Base-by-base conservation (phyloP, 2,797 vertebrate genomes). In the Hydrolagus colliei region DNA sequence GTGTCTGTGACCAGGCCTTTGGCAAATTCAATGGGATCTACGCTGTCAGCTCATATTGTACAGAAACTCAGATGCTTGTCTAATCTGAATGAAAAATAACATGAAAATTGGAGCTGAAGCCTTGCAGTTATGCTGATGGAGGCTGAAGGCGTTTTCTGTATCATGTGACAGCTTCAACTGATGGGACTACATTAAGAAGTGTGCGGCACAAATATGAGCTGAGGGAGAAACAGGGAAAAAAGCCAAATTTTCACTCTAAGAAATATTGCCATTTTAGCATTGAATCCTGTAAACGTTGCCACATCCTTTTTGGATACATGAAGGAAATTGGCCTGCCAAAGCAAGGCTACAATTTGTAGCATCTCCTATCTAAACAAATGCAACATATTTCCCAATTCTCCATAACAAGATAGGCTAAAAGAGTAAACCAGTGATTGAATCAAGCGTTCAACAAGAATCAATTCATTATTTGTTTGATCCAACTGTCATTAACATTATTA, bases 1-100 rank as follows among this genome's bases (percentile, higher is more conserved):
- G 91, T 94, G 93, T 93, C 91, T 95, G 93, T 91, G 95, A 93
- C 91, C 90, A 90, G 90, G 93, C 92, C 93, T 91, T 92, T 88
- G 90, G 91, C 91, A 93, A 95, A 93, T 92, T 92, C 93, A 94
- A 94, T 85, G 91, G 92, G 91, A 94, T 93, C 92, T 90, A 89
- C 88, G 91, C 93, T 94, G 95, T 96, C 94, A 95, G 91, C 88
- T 93, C 90, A 92, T 92, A 94, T 92, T 75, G 89, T 90, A 89
- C 90, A 88, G 87, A 88, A 92, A 93, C 91, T 93, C 88, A 91
- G 91, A 93, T 88, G 90, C 90, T 92, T 90, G 89, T 90, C 91
- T 92, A 92, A 95, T 94, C 92, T 91, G 91, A 93, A 93, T 90
- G 92, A 92, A 91, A 92, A 94, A 91, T 89, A 90, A 91, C 89